Base-by-base conservation (phyloP, 2,888 invertebrate genomes). In the Prosapia bicincta region DNA sequence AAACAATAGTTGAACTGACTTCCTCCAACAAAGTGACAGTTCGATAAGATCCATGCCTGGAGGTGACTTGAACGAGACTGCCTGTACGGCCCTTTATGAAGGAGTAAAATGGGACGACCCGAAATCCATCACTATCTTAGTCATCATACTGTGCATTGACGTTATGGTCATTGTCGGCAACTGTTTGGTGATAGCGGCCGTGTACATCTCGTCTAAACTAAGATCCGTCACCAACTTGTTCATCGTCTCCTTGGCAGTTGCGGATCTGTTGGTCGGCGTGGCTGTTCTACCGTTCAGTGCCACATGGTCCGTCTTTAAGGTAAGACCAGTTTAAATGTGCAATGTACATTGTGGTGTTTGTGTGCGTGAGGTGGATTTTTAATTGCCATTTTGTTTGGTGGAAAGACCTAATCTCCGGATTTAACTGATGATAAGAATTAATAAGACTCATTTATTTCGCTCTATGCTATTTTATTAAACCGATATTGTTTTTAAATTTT, bases 201-300 rank as follows among this genome's bases (percentile, higher is more conserved):
- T 98, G 76, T 93, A 94, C 84, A 93, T 94, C 85, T 94, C 94
- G 13, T 93, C 93, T 78, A 97, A 97, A 85, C 89, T 99, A 80
- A 90, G 98, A 80, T 96, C 96, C 80, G 97, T 98, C 81, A 98
- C 98, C 79, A 98, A 99, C 85, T 90, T 96, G 83, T 97, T 99
- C 88, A 98, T 99, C 84, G 96, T 98, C 78, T 98, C 97, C 69
- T 88, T 99, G 83, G 98, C 98, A 0, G 95, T 97, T 24, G 98
- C 98, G 68, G 99, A 99, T 86, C 88, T 99, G 78, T 88, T 97
- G 83, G 96, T 99, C n/a, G 98, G 98, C 0, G 87, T 98, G 6
- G 94, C 96, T 25, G 98, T 99, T 70, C 89, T 99, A 82, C 98
- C 98, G 0, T 98, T 98, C 86, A 97, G 97, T 26, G 95, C 98